Base-by-base conservation (phyloP, 2,797 vertebrate species). In the Acipenser transmontanus region DNA sequence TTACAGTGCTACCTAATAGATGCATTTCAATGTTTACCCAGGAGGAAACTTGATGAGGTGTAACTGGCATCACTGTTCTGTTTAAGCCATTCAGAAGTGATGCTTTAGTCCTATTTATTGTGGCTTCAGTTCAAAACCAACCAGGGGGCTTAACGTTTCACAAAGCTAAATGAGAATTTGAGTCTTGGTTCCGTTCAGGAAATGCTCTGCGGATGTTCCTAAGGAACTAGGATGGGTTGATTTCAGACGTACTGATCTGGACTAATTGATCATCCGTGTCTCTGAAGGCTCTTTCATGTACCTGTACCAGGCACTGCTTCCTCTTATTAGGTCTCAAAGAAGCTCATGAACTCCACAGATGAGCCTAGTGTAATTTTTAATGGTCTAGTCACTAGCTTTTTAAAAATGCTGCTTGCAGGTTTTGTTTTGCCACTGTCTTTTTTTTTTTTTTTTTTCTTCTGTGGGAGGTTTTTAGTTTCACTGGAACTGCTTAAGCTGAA, bases 281-380 rank as follows among this genome's bases (percentile, higher is more conserved):
- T 75, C 66, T 2, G 71, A 1, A 62, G 74, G 73, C 59, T 10
- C 20, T 68, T 67, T 57, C 64, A 65, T 64, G 59, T 54, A 17
- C 57, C 63, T 69, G 69, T 59, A 17, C 7, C 61, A 66, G 71
- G 69, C 71, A 74, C 66, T 50, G 56, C 63, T 59, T 49, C 61
- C 68, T 72, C 69, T 79, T 74, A 74, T 75, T 74, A 70, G 71
- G 74, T 78, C 77, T 81, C 70, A 64, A 73, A 69, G 76, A 73
- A 74, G 65, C 69, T 47, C 69, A 62, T 70, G 66, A 68, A 71
- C 59, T 70, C 67, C 72, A 71, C 72, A 79, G 70, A 80, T 81
- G 74, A 81, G 77, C 67, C 72, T 50, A 59, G 14, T 34, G 6
- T 57, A 13, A n/a, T 57, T 57, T 8, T 73, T 71, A 78, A 80